These are phyloP conservation scores for Chlamydotis undulata DNA, from an alignment of 2,113 vertebrate genomes.

Conservation along the genomic window DNA sequence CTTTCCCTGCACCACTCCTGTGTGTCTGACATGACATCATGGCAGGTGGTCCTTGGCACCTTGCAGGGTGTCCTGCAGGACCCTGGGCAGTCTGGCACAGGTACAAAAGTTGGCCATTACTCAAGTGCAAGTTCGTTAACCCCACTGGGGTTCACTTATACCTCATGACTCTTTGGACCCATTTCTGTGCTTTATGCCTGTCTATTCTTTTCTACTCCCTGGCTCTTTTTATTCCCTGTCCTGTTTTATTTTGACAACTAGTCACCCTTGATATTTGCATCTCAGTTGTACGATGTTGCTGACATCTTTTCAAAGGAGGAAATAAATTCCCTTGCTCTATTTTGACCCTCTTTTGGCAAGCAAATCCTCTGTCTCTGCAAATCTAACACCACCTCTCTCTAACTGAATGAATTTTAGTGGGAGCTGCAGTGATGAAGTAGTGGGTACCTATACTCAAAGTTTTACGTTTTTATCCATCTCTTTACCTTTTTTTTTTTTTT, in stretches of 20 bases:
- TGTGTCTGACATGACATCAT: not conserved
- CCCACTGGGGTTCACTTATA: not conserved
- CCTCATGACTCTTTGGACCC: not conserved
- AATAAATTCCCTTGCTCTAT: not conserved
- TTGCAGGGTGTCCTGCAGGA: not conserved
- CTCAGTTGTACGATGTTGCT: not conserved
- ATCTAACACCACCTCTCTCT: not conserved
- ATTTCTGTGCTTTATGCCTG: not conserved
- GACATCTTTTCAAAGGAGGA: not conserved
- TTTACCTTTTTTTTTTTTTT: not conserved
- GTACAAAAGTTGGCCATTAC: not conserved
- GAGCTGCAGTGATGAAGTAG: not conserved
- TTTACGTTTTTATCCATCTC: not conserved
- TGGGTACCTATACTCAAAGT: not conserved
- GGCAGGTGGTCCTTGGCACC: not conserved
- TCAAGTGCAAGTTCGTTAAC: not conserved
- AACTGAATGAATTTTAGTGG: not conserved
- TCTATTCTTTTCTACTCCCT: not conserved
- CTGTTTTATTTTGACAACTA: not conserved
- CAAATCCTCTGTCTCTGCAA: not conserved
- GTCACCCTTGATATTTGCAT: not conserved
- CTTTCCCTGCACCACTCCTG: not conserved
- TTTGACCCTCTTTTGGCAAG: not conserved
- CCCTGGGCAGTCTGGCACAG: not conserved
- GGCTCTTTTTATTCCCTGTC: not conserved